Conservation (phyloP, 37 sponge, comb jelly and placozoan genomes). For the Amphimedon queenslandica region DNA sequence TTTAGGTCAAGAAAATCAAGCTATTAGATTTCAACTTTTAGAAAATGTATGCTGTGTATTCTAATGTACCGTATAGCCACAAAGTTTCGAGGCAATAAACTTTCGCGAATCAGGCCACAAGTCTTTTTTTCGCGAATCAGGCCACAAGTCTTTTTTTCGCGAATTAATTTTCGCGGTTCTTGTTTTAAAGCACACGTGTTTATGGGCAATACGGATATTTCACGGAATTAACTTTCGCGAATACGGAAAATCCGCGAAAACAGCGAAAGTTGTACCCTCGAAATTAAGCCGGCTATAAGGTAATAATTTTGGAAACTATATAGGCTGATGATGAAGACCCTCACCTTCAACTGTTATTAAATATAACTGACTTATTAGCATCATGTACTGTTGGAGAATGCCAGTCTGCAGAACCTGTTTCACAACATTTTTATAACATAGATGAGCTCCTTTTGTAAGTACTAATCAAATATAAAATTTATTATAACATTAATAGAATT, state of each 20-base stretch:
- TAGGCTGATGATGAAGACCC: slow-evolving; percentile 5
- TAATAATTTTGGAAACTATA: neutral
- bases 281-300: too few species aligned
- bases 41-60: neutral
- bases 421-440: slow-evolving; percentile 16
- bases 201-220: too few species aligned
- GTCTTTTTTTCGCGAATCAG: too few species aligned
- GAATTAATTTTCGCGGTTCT: too few species aligned
- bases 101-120: too few species aligned
- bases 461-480: neutral
- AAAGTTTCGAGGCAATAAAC: too few species aligned
- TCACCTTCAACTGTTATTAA: slow-evolving; percentile 25
- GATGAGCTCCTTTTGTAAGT: neutral
- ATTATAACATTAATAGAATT: neutral
- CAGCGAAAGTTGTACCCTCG: too few species aligned
- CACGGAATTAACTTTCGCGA: too few species aligned
- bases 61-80: too few species aligned
- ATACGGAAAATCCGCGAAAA: too few species aligned
- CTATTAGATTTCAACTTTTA: neutral
- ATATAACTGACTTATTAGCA: slow-evolving; percentile 65
- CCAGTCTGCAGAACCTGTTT: slow-evolving; percentile 63
- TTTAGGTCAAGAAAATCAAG: neutral
- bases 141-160: too few species aligned
- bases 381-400: slow-evolving; percentile 73
- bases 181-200: too few species aligned